Evolutionary conservation across 2,888 invertebrate species (phyloP).

Genomic region (Drosophila rellima): DNA sequence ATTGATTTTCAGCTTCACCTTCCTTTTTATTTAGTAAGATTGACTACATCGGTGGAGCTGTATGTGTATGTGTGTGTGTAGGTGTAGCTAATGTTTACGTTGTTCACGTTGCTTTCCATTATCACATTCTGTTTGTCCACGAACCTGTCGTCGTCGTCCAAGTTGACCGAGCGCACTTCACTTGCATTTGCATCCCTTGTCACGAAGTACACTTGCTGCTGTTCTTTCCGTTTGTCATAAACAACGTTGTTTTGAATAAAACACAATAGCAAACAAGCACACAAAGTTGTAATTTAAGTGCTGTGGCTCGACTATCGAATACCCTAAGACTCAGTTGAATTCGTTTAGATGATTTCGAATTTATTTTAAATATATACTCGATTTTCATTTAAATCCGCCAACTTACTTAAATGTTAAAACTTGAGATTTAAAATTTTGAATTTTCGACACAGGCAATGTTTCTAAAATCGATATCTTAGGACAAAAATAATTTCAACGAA

Average conservation of each 20-base stretch:
- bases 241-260: constrained; percentile 67
- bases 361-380: no score
- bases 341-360: background rate
- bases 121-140: constrained; percentile 48
- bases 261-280: constrained; percentile 45
- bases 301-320: constrained; percentile 1
- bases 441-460: no score
- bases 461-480: no score
- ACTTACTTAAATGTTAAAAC: no score
- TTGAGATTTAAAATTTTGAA: no score
- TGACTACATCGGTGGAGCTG: constrained; percentile 13
- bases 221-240: constrained; percentile 56
- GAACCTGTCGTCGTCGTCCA: background rate
- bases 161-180: constrained; percentile 50
- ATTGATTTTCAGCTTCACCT: constrained; percentile 40
- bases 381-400: no score
- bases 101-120: constrained; percentile 29
- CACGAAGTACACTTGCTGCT: constrained; percentile 31
- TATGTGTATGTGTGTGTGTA: background rate
- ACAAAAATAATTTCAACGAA: no score
- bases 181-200: constrained; percentile 46
- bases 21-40: constrained; percentile 16
- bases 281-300: background rate
- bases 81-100: constrained; percentile 20
- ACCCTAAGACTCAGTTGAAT: constrained; percentile 9